Evolutionary conservation across 2,113 vertebrate species (phyloP), one percentile per base, ranked within the genome.

Genomic region (Sylvia atricapilla): DNA sequence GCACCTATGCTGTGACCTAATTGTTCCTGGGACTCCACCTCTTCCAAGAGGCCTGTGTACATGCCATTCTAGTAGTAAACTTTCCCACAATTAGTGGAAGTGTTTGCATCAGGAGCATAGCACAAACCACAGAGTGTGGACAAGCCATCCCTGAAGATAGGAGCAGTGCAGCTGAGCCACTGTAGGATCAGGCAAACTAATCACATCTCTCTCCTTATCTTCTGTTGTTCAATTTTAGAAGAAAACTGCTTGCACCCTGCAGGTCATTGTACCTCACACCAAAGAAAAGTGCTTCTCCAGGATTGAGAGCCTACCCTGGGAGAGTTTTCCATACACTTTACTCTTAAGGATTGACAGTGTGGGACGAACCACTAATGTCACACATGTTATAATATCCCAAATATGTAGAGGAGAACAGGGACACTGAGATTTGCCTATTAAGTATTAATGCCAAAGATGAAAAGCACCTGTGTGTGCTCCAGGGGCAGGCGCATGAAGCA

Each of bases 11-110:
- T 80, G 68, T 88, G 90, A 95, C 85, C 90, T 88, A 77, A 81
- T 88, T 88, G 50, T 74, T 93, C 35, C 85, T 77, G 52, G 82
- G 93, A 84, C 85, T 84, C 79, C 87, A 93, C 72, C 82, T 96
- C 72, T 84, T 94, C 67, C 87, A 86, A 72, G 23, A 92, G 85
- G 59, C 53, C 81, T 75, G 63, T 7, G 73, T 78, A 63, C 73
- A 72, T 58, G 33, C 81, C 75, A 78, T 88, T 85, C 81, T 90
- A 91, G 50, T 20, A 90, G 67, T 43, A 93, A 90, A 93, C 68
- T 90, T 88, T 81, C 86, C 85, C 86, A 90, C 66, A 81, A 53
- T 43, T 90, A 92, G 47, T 18, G 50, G 77, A 92, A 41, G 27
- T 76, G 88, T 87, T 2, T 1, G 88, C 83, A 93, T 59, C 44